These are phyloP conservation scores for Drosophila paramelanica DNA, from an alignment of 2,888 invertebrate species.

Conservation along the genomic window DNA sequence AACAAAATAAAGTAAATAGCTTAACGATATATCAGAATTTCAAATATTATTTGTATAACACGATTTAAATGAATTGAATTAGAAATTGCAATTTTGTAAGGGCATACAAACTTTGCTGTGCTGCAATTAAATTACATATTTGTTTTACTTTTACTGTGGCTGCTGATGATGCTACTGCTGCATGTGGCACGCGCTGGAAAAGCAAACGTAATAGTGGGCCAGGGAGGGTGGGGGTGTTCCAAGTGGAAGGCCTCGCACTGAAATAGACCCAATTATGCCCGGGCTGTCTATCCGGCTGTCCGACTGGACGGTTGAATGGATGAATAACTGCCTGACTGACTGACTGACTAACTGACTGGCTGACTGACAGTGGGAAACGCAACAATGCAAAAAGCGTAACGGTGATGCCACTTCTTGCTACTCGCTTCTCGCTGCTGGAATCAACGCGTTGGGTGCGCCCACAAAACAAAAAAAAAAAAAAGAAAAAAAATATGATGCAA, in stretches of 20 bases:
- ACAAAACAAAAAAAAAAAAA: constrained; percentile 37
- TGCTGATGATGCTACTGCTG: constrained; percentile 25
- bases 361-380: constrained; percentile 62
- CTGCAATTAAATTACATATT: not conserved
- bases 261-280: constrained; percentile 43
- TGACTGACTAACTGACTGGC: constrained; percentile 24
- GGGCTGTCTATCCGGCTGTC: constrained; percentile 28
- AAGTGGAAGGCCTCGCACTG: constrained; percentile 22
- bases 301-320: constrained; percentile 39
- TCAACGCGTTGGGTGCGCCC: constrained; percentile 67
- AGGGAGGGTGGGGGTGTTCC: not conserved
- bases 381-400: constrained; percentile 77
- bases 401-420: constrained; percentile 35
- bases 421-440: constrained; percentile 42
- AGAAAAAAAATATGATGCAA: constrained; percentile 69
- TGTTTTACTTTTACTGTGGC: constrained; percentile 26
- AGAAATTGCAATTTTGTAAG: constrained; percentile 2
- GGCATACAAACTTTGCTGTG: constrained; percentile 13
- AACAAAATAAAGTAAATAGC: no score
- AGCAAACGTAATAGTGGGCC: constrained; percentile 1
- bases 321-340: constrained; percentile 27
- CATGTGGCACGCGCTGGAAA: constrained; percentile 55
- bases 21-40: no score
- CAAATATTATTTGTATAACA: no score
- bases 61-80: no score